phyloP scores from a whole-genome alignment of 2,113 vertebrate species.

The Lepidothrix coronata region DNA sequence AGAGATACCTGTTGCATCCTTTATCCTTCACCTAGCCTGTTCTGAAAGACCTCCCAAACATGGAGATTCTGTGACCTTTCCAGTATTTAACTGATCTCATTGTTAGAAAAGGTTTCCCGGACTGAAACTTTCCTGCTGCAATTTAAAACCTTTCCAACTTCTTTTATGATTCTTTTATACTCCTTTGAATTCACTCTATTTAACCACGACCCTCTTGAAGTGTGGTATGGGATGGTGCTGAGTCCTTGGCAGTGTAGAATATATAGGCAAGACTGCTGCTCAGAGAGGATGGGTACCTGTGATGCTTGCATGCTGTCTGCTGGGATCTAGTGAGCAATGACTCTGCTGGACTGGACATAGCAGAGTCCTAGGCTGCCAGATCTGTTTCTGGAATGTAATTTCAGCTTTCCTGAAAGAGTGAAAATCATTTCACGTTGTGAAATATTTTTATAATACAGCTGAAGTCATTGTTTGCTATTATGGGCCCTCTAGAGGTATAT shows the following conservation, averaged over 20 bases:
- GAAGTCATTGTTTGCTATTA: accelerated
- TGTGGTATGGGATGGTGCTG: background rate
- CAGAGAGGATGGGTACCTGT: background rate
- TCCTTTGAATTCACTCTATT: background rate
- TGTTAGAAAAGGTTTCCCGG: background rate
- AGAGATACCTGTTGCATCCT: background rate
- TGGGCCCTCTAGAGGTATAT: background rate
- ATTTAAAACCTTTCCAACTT: background rate
- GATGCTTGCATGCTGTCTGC: background rate
- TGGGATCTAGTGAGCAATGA: accelerated
- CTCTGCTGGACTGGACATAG: background rate
- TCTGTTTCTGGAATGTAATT: background rate
- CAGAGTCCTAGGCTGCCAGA: background rate
- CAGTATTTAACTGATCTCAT: background rate
- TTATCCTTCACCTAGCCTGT: background rate
- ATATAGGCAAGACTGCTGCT: background rate
- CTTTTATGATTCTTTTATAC: background rate
- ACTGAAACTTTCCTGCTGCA: background rate
- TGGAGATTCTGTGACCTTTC: background rate
- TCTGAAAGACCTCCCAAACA: background rate
- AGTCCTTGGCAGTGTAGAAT: background rate
- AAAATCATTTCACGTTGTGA: accelerated
- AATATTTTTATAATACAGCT: background rate
- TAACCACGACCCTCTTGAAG: background rate
- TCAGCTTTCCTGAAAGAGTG: background rate